Base-by-base conservation (phyloP, 2,113 vertebrate species). In the Carassius carassius region DNA sequence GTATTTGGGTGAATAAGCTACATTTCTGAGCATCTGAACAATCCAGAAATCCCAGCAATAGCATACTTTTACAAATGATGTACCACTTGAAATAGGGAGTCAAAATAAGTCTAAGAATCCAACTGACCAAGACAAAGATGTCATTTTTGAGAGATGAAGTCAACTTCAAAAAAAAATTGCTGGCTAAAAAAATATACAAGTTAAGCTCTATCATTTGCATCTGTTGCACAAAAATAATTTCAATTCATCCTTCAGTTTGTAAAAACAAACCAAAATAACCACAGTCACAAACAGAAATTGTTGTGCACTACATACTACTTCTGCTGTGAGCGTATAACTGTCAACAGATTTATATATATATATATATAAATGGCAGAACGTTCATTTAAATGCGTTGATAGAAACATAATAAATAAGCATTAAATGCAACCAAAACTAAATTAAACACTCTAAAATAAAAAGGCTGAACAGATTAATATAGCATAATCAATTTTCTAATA, bases 31-130 rank as follows among this genome's bases (percentile, higher is more conserved):
- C 72, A 70, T 75, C n/a, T 70, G 21, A 65, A 47, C 21, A n/a
- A 37, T 58, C 17, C 37, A 83, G 63, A 82, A 69, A 77, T 82
- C 70, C 79, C 47, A 49, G 35, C 25, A 44, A 6, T 49, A 29
- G 29, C 25, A 60, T 81, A 49, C 51, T 84, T 62, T 32, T 77
- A 25, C 49, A 56, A 77, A 44, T 73, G 10, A 73, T 37, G 35
- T 44, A 44, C 17, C 19, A n/a, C 70, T 21, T 82, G 32, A 77
- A 82, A 81, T 41, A 76, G 70, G n/a, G 12, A 37, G 35, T 21
- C 1, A 47, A 47, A 37, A 63, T 17, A 73, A 5, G 51, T 32
- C 19, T 25, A 65, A 47, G 13, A 44, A 75, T 73, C 67, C 37
- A 74, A 37, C 19, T 21, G 35, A 56, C 17, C 72, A 49, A 29